Conservation (phyloP, 2,888 invertebrate genomes). For the Temnothorax ravouxi region DNA sequence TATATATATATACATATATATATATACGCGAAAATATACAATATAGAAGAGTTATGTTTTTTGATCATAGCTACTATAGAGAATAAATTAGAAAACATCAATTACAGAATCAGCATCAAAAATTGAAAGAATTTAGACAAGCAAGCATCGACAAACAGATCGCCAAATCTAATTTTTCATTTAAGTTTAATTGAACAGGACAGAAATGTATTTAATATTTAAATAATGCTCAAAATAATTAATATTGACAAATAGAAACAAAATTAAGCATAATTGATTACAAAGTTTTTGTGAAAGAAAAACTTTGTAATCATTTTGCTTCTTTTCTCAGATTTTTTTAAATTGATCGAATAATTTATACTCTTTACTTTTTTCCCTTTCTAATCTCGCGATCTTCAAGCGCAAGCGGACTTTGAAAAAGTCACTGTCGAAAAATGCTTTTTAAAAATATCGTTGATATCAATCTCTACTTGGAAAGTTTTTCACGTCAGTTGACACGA, state of each 20-base stretch:
- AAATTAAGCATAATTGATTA: background rate
- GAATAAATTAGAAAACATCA: background rate
- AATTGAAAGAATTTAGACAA: background rate
- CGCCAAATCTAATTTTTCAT: background rate
- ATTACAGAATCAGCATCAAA: background rate
- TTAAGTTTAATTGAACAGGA: constrained; percentile 1
- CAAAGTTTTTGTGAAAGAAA: background rate
- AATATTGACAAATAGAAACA: background rate
- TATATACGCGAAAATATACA: background rate
- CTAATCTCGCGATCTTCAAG: background rate
- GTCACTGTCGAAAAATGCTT: background rate
- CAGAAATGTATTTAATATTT: constrained; percentile 15
- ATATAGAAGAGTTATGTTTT: background rate
- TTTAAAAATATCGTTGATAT: constrained; percentile 1
- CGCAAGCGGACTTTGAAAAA: background rate
- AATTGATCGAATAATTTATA: background rate
- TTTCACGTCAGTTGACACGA: background rate
- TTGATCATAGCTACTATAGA: background rate
- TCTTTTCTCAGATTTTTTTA: background rate
- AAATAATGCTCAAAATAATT: constrained; percentile 5
- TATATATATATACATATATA: background rate
- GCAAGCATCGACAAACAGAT: background rate
- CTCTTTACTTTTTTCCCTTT: background rate
- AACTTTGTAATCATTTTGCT: background rate
- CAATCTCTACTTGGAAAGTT: background rate